Percentiles rank a stretch among this genome's conserved stretches.
These are phyloP conservation scores for Burhinus oedicnemus DNA, from an alignment of 2,113 vertebrate species.

Conservation along the genomic window DNA sequence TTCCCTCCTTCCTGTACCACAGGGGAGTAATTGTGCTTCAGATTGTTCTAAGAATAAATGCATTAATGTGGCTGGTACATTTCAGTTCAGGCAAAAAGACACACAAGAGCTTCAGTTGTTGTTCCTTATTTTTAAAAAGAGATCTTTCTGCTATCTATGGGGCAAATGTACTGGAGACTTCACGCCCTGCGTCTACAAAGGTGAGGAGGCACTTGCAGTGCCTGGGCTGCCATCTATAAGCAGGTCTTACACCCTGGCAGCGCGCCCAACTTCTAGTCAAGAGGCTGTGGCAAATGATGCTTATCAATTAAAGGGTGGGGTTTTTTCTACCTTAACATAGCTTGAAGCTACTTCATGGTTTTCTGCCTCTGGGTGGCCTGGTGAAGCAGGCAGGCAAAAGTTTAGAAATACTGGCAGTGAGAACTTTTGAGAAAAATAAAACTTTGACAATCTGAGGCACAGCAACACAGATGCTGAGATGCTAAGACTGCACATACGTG, in stretches of 20 bases:
- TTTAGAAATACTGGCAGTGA: accelerated
- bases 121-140: background rate
- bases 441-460: background rate
- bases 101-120: background rate
- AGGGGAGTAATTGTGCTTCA: background rate
- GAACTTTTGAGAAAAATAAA: background rate
- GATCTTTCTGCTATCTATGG: background rate
- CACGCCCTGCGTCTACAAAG: accelerated
- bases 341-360: accelerated
- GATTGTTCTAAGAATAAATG: constrained; percentile 26
- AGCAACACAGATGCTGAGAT: too few species aligned
- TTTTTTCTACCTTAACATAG: background rate
- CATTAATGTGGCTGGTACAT: background rate
- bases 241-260: background rate
- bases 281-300: background rate
- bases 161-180: background rate
- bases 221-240: background rate
- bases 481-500: accelerated
- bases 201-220: background rate
- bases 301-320: background rate
- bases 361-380: background rate
- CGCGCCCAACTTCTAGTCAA: accelerated
- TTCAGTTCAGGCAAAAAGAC: background rate
- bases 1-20: background rate
- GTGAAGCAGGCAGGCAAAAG: background rate